These are phyloP conservation scores for Agrilus mali DNA, from an alignment of 2,888 invertebrate species.

Conservation along the genomic window DNA sequence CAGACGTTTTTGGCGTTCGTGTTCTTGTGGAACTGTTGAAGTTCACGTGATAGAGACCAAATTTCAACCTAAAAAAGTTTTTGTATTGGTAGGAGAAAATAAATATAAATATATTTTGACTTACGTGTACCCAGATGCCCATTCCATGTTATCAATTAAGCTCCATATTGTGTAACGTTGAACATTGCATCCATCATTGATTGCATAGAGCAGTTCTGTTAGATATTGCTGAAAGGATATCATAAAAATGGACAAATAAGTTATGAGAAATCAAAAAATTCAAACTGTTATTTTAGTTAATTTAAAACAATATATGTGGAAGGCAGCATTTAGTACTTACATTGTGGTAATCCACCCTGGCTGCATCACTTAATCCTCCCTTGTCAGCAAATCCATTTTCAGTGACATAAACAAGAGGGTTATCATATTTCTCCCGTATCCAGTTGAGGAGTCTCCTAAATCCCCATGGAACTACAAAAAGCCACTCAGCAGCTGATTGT, in stretches of 20 bases:
- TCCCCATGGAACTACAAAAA: slow-evolving; percentile 47
- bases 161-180: slow-evolving; percentile 65
- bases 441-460: slow-evolving; percentile 43
- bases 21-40: slow-evolving; percentile 43
- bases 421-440: slow-evolving; percentile 29
- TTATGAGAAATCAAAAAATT: too few species aligned
- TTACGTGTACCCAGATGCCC: slow-evolving; percentile 62
- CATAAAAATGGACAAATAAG: too few species aligned
- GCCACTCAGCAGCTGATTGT: slow-evolving; percentile 37
- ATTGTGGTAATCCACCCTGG: slow-evolving; percentile 32
- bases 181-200: slow-evolving; percentile 45
- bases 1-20: slow-evolving; percentile 52
- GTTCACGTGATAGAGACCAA: slow-evolving; percentile 58
- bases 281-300: too few species aligned
- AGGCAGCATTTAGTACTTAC: slow-evolving; percentile 11
- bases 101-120: slow-evolving; percentile 20
- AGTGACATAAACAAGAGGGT: slow-evolving; percentile 43
- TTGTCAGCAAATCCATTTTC: slow-evolving; percentile 47
- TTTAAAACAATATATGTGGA: too few species aligned
- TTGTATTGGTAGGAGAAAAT: too few species aligned
- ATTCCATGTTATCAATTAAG: slow-evolving; percentile 72
- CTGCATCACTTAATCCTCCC: slow-evolving; percentile 37
- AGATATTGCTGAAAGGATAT: slow-evolving; percentile 31
- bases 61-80: slow-evolving; percentile 41
- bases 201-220: slow-evolving; percentile 34